Percentiles rank a stretch among this genome's conserved stretches.
These are phyloP conservation scores for Argentina silus DNA, from an alignment of 2,797 vertebrate genomes.

Conservation along the genomic window DNA sequence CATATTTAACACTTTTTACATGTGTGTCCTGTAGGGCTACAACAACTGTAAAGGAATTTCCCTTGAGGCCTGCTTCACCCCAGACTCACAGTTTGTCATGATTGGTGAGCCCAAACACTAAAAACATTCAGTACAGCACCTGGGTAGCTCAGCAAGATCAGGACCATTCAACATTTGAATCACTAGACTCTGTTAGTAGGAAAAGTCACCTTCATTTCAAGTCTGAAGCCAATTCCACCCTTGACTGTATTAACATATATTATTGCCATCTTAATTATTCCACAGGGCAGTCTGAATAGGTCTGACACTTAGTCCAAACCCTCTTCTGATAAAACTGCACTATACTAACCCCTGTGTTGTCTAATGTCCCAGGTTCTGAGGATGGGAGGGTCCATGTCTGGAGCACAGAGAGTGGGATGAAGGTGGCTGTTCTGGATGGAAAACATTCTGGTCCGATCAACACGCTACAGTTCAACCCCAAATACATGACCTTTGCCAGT, in stretches of 20 bases:
- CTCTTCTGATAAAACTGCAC: neutral
- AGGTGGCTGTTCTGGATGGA: constrained; percentile 92
- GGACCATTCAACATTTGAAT: too few species aligned
- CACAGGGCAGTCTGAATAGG: neutral
- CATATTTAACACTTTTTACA: neutral
- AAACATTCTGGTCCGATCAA: constrained; percentile 92
- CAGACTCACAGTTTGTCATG: constrained; percentile 96
- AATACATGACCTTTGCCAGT: constrained; percentile 93
- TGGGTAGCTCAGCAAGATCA: too few species aligned
- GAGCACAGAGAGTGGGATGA: constrained; percentile 93
- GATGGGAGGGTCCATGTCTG: constrained; percentile 95
- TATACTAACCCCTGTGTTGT: neutral
- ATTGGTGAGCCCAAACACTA: constrained; percentile 80
- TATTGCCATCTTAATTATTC: neutral
- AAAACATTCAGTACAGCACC: neutral
- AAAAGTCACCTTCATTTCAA: neutral
- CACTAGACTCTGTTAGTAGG: too few species aligned
- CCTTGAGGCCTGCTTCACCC: constrained; percentile 92
- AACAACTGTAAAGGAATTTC: constrained; percentile 91
- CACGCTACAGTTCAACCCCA: constrained; percentile 93
- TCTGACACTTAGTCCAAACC: neutral
- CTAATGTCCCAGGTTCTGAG: constrained; percentile 83
- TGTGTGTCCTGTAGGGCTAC: constrained; percentile 81
- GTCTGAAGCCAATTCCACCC: neutral
- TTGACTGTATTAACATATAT: neutral